Evolutionary conservation across 2,113 vertebrate species (phyloP).

Genomic region (Pollimyrus isidori): DNA sequence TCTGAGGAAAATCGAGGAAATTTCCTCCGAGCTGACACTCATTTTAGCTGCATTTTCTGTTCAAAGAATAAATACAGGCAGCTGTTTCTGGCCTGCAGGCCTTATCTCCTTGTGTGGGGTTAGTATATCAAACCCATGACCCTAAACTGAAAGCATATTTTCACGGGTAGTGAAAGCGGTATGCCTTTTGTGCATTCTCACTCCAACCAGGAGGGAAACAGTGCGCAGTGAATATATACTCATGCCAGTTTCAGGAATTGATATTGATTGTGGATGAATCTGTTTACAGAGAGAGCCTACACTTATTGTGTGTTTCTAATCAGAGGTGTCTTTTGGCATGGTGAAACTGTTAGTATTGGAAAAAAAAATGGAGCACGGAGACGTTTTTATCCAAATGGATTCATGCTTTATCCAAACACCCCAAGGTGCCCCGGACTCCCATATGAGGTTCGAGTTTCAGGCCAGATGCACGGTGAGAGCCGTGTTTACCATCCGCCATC

Average conservation of each 20-base stretch:
- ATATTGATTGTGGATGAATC: not conserved
- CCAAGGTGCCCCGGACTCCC: not conserved
- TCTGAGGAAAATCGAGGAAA: not conserved
- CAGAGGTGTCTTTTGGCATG: not conserved
- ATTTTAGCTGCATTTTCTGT: not conserved
- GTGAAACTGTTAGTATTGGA: not conserved
- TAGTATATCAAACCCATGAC: not conserved
- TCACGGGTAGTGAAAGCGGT: not conserved
- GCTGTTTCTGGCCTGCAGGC: not conserved
- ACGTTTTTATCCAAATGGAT: not conserved
- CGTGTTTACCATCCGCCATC: not conserved
- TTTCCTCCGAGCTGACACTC: not conserved
- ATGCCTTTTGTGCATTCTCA: not conserved
- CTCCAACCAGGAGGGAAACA: not conserved
- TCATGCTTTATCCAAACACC: not conserved
- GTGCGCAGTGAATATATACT: not conserved
- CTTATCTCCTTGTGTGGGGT: not conserved
- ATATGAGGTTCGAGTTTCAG: not conserved
- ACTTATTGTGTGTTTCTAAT: not conserved
- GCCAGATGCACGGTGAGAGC: not conserved
- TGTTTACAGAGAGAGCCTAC: not conserved
- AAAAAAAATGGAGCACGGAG: not conserved
- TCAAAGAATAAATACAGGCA: not conserved
- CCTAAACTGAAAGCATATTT: not conserved
- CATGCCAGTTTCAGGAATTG: not conserved